phyloP scores from a whole-genome alignment of 2,113 vertebrate genomes.

The Rhinoderma darwinii region DNA sequence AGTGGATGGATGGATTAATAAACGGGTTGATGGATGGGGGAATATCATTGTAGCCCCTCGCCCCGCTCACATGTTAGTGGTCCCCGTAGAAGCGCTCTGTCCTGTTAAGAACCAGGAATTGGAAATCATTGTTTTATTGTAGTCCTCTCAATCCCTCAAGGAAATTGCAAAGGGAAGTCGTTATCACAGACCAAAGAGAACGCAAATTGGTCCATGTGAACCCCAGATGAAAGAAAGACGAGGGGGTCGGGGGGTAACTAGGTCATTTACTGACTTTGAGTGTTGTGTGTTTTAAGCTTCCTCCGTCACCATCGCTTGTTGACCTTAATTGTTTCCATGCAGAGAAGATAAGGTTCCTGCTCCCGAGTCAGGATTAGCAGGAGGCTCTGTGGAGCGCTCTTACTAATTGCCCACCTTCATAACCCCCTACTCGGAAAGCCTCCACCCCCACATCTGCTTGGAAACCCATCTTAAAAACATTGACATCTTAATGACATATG shows the following conservation, averaged over 20 bases:
- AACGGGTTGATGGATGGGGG: neutral
- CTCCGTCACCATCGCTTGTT: slow-evolving; percentile 74
- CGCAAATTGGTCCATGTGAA: slow-evolving; percentile 66
- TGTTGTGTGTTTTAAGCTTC: slow-evolving; percentile 70
- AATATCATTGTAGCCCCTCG: neutral
- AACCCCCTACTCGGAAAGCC: slow-evolving; percentile 62
- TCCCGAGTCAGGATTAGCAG: slow-evolving; percentile 67
- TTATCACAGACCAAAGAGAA: slow-evolving; percentile 67
- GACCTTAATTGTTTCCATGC: slow-evolving; percentile 82
- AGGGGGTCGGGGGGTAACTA: slow-evolving; percentile 70
- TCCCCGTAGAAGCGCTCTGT: no score
- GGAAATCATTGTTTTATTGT: slow-evolving; percentile 69
- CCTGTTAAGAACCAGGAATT: no score
- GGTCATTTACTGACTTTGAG: slow-evolving; percentile 67
- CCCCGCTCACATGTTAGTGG: neutral
- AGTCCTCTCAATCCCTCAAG: slow-evolving; percentile 75
- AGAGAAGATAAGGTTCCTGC: slow-evolving; percentile 68
- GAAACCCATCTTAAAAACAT: slow-evolving; percentile 69
- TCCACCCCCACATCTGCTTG: slow-evolving; percentile 77
- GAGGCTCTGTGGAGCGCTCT: slow-evolving; percentile 66
- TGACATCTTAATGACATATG: slow-evolving; percentile 59
- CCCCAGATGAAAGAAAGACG: slow-evolving; percentile 71
- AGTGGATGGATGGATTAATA: neutral
- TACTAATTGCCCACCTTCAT: slow-evolving; percentile 70
- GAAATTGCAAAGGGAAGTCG: slow-evolving; percentile 81